phyloP scores from a whole-genome alignment of 2,797 vertebrate species.

The Eutrigla gurnardus region DNA sequence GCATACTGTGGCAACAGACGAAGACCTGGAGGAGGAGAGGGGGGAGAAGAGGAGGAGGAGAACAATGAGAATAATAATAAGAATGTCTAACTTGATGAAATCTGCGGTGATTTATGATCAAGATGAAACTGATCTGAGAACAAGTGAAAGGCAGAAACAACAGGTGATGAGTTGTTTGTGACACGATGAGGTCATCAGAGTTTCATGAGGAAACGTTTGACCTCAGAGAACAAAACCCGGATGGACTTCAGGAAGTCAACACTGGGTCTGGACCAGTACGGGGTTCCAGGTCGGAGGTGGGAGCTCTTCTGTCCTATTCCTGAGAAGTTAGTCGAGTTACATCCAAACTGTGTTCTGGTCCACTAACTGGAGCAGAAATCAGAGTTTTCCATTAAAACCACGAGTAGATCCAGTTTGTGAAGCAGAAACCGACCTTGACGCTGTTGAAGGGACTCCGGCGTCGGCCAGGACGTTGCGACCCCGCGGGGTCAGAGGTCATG shows the following conservation, averaged over 20 bases:
- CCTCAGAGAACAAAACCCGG: constrained; percentile 46
- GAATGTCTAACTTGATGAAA: no score
- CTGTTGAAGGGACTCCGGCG: constrained; percentile 63
- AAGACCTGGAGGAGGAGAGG: constrained; percentile 86
- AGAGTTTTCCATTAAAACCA: background rate
- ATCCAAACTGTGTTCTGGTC: no score
- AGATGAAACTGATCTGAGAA: no score
- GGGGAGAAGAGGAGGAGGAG: background rate
- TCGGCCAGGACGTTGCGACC: constrained; percentile 1
- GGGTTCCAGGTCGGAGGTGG: no score
- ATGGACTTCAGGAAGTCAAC: constrained; percentile 30
- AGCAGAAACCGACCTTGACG: constrained; percentile 76
- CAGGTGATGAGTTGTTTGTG: background rate
- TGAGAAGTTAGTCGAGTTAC: no score
- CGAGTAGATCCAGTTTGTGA: background rate
- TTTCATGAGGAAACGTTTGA: constrained; percentile 13
- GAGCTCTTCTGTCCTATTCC: no score
- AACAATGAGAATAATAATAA: no score
- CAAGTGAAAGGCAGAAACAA: background rate
- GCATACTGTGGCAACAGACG: constrained; percentile 91
- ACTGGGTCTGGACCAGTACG: no score
- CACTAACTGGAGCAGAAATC: no score
- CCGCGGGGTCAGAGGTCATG: background rate
- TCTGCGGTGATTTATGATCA: no score
- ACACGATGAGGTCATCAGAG: background rate